Evolutionary conservation across 2,888 invertebrate species (phyloP).

Genomic region (Caenorhabditis plicata): DNA sequence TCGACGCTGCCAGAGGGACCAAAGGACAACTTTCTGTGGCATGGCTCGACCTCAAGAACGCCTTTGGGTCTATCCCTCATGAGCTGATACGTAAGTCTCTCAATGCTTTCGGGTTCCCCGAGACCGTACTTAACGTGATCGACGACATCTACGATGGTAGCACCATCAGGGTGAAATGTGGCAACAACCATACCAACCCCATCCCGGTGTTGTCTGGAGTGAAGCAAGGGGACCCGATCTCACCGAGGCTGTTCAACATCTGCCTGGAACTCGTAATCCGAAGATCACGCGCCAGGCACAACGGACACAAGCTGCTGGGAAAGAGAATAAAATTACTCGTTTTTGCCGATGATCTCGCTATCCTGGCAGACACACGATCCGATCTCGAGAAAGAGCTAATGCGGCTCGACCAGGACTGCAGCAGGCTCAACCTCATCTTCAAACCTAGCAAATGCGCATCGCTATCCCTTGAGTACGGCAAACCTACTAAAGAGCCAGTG

Average conservation of each 20-base stretch:
- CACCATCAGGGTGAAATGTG: constrained; percentile 5
- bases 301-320: neutral
- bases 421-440: constrained; percentile 15
- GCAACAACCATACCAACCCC: constrained; percentile 3
- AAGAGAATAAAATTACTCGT: constrained; percentile 11
- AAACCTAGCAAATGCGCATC: constrained; percentile 31
- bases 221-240: constrained; percentile 65
- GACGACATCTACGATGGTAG: constrained; percentile 12
- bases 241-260: constrained; percentile 65
- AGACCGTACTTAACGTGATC: neutral
- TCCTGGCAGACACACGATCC: constrained; percentile 1
- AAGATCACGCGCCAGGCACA: neutral
- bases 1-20: constrained; percentile 3
- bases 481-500: neutral
- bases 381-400: constrained; percentile 4
- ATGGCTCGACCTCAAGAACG: constrained; percentile 17
- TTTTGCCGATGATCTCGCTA: constrained; percentile 26
- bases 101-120: constrained; percentile 4
- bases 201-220: constrained; percentile 55
- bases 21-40: constrained; percentile 5
- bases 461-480: constrained; percentile 5
- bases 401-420: constrained; percentile 4
- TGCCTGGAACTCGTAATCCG: constrained; percentile 51
- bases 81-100: constrained; percentile 1
- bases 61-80: constrained; percentile 17